Percentiles rank a stretch among this genome's conserved stretches.
These are phyloP conservation scores for Entomyzon cyanotis DNA, from an alignment of 2,113 vertebrate genomes.

Conservation along the genomic window DNA sequence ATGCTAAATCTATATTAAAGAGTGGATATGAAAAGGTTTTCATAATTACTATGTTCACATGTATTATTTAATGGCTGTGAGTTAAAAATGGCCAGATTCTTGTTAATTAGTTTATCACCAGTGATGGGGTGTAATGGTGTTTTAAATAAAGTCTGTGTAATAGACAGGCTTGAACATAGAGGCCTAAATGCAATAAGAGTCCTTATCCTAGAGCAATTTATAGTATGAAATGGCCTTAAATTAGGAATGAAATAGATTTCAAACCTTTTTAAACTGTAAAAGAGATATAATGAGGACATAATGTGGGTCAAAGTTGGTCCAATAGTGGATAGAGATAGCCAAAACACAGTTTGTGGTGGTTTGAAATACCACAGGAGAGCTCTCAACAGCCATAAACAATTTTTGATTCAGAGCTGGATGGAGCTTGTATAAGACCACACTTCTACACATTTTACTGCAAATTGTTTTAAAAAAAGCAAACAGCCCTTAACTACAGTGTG, in stretches of 20 bases:
- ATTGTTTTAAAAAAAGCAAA: slow-evolving; percentile 40
- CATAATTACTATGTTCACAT: neutral
- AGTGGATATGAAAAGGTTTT: neutral
- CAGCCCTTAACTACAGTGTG: neutral
- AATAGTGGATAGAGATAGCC: neutral
- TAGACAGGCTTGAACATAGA: neutral
- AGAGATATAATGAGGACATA: neutral
- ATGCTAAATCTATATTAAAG: neutral
- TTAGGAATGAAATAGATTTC: neutral
- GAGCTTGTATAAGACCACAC: neutral
- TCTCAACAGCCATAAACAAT: neutral
- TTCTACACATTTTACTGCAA: slow-evolving; percentile 5
- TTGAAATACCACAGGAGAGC: neutral
- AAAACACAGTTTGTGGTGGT: neutral
- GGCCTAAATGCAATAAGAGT: neutral
- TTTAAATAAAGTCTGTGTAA: neutral
- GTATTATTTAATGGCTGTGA: neutral
- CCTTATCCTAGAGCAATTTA: neutral
- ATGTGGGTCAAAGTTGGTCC: neutral
- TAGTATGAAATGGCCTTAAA: neutral
- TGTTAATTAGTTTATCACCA: neutral
- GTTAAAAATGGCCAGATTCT: neutral
- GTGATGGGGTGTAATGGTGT: neutral
- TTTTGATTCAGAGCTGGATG: neutral
- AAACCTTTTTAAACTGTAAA: neutral